phyloP scores from a whole-genome alignment of 2,797 vertebrate species.

The Melanitta fusca region DNA sequence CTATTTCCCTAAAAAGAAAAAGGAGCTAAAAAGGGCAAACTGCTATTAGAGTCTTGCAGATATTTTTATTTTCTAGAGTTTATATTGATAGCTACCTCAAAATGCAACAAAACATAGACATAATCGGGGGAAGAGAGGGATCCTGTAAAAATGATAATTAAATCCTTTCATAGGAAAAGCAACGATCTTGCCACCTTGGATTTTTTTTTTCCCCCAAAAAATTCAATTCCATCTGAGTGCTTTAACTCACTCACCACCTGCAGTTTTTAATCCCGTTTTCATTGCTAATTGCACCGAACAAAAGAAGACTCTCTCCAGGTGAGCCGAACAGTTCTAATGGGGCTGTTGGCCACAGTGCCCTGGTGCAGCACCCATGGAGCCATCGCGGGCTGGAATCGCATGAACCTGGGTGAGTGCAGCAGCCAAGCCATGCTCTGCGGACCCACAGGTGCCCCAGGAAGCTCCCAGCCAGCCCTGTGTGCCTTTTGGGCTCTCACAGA shows the following conservation, averaged over 20 bases:
- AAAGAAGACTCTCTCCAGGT: not conserved
- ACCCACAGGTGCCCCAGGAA: constrained; percentile 80
- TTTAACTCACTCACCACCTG: not conserved
- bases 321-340: constrained; percentile 15
- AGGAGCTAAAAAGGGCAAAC: not conserved
- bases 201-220: not conserved
- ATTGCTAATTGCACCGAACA: constrained; percentile 11
- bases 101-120: not conserved
- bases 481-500: constrained; percentile 60
- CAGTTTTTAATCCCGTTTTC: rapidly evolving
- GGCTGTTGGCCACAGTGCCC: not conserved
- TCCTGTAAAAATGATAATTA: not conserved
- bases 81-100: not conserved
- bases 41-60: not conserved
- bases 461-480: constrained; percentile 65
- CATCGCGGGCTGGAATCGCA: constrained; percentile 1
- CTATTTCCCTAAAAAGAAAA: not conserved
- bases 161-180: not conserved
- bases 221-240: rapidly evolving
- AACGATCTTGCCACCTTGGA: not conserved
- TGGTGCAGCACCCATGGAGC: constrained; percentile 45
- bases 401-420: constrained; percentile 58
- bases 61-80: not conserved
- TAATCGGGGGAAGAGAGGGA: rapidly evolving
- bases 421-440: constrained; percentile 70